Evolutionary conservation across 2,113 vertebrate species (phyloP).

Genomic region (Acrocephalus arundinaceus): DNA sequence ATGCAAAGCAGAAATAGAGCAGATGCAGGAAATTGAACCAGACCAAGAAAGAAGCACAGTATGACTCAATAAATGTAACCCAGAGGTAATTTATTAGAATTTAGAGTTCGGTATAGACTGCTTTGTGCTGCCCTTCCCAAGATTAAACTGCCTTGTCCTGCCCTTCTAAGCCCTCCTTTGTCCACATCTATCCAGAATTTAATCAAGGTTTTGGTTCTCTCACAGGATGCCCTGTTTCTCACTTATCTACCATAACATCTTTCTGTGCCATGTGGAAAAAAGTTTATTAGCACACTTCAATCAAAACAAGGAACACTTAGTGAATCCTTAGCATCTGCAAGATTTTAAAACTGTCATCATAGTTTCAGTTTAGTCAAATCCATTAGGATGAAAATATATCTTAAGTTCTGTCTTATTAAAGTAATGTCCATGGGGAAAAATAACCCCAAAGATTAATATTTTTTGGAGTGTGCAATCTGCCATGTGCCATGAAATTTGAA

Average conservation of each 20-base stretch:
- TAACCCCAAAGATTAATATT: not conserved
- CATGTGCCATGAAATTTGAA: not conserved
- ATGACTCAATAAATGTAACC: constrained; percentile 18
- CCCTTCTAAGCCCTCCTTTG: not conserved
- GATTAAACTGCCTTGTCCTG: not conserved
- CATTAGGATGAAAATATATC: not conserved
- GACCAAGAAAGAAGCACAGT: constrained; percentile 10
- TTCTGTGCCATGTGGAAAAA: not conserved
- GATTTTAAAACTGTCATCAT: not conserved
- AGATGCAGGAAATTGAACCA: constrained; percentile 2
- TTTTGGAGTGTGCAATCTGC: not conserved
- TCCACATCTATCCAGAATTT: not conserved
- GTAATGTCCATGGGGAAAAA: not conserved
- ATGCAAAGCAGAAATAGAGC: constrained; percentile 19
- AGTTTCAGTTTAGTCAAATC: not conserved
- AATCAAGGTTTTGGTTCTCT: not conserved
- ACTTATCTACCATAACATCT: not conserved
- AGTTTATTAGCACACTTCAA: not conserved
- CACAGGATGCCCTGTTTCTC: not conserved
- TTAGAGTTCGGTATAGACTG: not conserved
- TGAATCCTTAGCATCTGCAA: not conserved
- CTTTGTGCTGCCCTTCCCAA: not conserved
- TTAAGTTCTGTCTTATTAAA: not conserved
- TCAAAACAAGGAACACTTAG: not conserved
- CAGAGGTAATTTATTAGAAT: not conserved